phyloP scores from a whole-genome alignment of 2,113 vertebrate species.

The Percopsis transmontana region DNA sequence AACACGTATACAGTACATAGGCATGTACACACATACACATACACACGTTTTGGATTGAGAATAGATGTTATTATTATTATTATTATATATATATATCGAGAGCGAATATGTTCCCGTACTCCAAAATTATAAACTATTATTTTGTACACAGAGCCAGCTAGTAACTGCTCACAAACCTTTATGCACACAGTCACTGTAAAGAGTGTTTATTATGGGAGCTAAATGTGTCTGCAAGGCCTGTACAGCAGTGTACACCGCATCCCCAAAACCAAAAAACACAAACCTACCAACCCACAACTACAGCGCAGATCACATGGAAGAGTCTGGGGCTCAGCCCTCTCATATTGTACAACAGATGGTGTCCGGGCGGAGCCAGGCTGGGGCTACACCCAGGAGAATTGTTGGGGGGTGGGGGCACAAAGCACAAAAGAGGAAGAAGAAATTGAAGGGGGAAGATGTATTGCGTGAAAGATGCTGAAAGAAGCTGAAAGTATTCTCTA shows the following conservation, averaged over 20 bases:
- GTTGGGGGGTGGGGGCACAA: constrained; percentile 16
- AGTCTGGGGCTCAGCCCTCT: constrained; percentile 53
- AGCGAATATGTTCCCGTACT: background rate
- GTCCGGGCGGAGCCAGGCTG: constrained; percentile 55
- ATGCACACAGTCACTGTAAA: too few species aligned
- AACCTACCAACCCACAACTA: constrained; percentile 19
- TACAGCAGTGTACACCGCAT: background rate
- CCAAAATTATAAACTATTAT: background rate
- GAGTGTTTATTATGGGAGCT: too few species aligned
- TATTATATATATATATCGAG: background rate
- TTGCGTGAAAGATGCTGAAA: background rate
- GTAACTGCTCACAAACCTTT: too few species aligned
- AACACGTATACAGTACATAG: background rate
- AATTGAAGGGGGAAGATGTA: constrained; percentile 14
- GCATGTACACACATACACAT: background rate
- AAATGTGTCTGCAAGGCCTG: too few species aligned
- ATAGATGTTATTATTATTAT: too few species aligned
- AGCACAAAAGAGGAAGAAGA: constrained; percentile 16
- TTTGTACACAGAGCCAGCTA: too few species aligned
- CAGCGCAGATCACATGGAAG: constrained; percentile 53
- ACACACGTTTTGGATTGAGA: background rate
- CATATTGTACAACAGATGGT: constrained; percentile 65
- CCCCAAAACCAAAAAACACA: constrained; percentile 3
- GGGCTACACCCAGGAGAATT: constrained; percentile 45
- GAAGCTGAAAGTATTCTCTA: background rate